These are phyloP conservation scores for rabbit (Oryctolagus cuniculus) DNA, from an alignment of 2,113 vertebrate species.

Conservation along the genomic window DNA sequence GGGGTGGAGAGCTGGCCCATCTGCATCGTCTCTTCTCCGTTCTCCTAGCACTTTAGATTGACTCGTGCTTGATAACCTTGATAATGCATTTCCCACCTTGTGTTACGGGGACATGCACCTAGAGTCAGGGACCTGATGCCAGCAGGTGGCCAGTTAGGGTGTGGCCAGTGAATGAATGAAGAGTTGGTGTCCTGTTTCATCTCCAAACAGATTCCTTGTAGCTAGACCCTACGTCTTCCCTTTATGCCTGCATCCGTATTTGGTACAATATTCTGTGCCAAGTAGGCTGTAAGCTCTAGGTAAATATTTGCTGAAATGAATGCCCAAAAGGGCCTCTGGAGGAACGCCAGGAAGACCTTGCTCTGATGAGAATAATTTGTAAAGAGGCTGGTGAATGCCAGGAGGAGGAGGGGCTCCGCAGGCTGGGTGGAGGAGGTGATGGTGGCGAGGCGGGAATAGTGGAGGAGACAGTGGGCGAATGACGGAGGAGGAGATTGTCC, in stretches of 20 bases:
- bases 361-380: slow-evolving; percentile 65
- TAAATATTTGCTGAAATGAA: slow-evolving; percentile 80
- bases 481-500: not conserved
- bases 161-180: slow-evolving; percentile 19
- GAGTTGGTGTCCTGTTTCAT: slow-evolving; percentile 36
- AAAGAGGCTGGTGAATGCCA: slow-evolving; percentile 33
- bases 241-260: not conserved
- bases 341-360: slow-evolving; percentile 66
- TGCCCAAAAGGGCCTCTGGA: slow-evolving; percentile 67
- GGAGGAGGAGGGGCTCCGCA: not conserved
- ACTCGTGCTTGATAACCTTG: not conserved
- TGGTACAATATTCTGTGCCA: slow-evolving; percentile 67
- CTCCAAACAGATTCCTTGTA: slow-evolving; percentile 33
- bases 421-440: not conserved
- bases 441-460: not conserved
- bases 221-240: slow-evolving; percentile 19
- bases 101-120: not conserved
- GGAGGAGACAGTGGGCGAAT: not conserved
- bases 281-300: slow-evolving; percentile 57
- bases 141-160: not conserved
- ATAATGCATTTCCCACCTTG: not conserved
- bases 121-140: not conserved
- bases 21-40: not conserved
- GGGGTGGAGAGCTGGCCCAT: not conserved
- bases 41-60: not conserved